Evolutionary conservation across 1,140 invertebrate genomes (phyloP).

Genomic region (Drosophila rhopaloa): DNA sequence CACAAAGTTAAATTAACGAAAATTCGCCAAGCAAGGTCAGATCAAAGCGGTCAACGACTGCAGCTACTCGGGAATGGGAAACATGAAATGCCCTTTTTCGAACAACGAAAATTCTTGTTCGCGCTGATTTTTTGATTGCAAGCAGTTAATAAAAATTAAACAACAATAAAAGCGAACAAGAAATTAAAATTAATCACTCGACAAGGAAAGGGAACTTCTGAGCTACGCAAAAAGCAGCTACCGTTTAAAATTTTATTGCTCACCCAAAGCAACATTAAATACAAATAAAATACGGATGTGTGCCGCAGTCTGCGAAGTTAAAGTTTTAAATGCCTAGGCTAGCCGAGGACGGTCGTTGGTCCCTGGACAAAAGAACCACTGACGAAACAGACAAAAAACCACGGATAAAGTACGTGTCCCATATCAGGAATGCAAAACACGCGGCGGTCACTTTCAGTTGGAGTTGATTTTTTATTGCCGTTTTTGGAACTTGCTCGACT

Average conservation of each 20-base stretch:
- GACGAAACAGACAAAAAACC: constrained; percentile 19
- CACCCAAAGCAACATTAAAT: constrained; percentile 29
- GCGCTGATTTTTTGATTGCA: constrained; percentile 39
- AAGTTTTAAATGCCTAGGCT: constrained; percentile 38
- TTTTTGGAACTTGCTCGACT: constrained; percentile 40
- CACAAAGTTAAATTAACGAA: constrained; percentile 62
- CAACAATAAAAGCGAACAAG: constrained; percentile 10
- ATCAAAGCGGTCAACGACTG: constrained; percentile 63
- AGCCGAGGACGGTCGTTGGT: constrained; percentile 75
- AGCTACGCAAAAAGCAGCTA: constrained; percentile 53
- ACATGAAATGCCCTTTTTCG: constrained; percentile 54
- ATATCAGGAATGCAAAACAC: constrained; percentile 41
- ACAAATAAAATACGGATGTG: constrained; percentile 55
- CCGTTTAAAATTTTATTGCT: constrained; percentile 45
- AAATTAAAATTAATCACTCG: constrained; percentile 55
- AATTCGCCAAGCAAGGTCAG: constrained; percentile 56
- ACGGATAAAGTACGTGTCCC: constrained; percentile 19
- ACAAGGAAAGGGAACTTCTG: constrained; percentile 48
- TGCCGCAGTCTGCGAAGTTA: constrained; percentile 31
- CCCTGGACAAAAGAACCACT: constrained; percentile 25
- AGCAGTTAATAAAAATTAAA: constrained; percentile 2
- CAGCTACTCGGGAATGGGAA: constrained; percentile 10
- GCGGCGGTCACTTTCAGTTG: constrained; percentile 28
- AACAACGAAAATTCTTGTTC: constrained; percentile 23
- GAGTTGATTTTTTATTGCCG: constrained; percentile 12